phyloP scores from a whole-genome alignment of 2,113 vertebrate species.

The Anoura caudifer region DNA sequence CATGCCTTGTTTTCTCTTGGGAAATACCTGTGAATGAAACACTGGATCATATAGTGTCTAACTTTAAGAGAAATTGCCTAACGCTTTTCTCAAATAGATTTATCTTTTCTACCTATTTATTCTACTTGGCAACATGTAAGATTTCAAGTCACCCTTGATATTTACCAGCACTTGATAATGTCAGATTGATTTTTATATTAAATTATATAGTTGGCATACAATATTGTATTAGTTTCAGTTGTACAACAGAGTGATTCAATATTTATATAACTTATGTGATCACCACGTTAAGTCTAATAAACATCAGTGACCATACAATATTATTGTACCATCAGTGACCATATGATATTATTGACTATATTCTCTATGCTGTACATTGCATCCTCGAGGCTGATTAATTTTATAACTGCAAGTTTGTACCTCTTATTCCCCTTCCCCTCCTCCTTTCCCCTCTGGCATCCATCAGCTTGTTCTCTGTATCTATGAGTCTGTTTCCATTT shows the following conservation, averaged over 20 bases:
- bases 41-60: neutral
- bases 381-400: neutral
- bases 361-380: neutral
- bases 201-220: neutral
- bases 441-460: neutral
- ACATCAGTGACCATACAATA: too few relatives aligned
- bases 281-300: too few relatives aligned
- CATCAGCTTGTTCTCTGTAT: too few relatives aligned
- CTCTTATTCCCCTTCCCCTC: neutral
- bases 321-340: too few relatives aligned
- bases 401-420: neutral
- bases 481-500: too few relatives aligned
- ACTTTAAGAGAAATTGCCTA: neutral
- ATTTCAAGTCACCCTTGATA: neutral
- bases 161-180: neutral
- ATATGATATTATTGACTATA: too few relatives aligned
- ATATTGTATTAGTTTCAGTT: neutral
- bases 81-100: neutral
- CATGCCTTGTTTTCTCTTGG: neutral
- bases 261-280: too few relatives aligned
- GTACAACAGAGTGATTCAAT: neutral
- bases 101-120: neutral
- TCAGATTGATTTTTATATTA: neutral
- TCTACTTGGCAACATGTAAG: neutral
- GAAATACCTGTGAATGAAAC: neutral